These are phyloP conservation scores for Lysiphlebus fabarum DNA, from an alignment of 1,140 invertebrate species.

Conservation along the genomic window DNA sequence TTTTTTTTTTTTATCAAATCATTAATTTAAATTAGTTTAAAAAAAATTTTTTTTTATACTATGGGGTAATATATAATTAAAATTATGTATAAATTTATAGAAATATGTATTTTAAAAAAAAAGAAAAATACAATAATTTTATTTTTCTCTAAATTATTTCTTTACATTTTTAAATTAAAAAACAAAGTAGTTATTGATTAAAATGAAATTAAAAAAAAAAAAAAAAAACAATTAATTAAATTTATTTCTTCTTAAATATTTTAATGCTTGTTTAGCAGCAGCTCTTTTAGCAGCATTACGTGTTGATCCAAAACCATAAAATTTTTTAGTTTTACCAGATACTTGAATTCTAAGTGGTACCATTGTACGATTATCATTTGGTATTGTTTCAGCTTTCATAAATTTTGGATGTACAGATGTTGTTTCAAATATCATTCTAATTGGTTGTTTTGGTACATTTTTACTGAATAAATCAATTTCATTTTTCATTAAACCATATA, in stretches of 20 bases:
- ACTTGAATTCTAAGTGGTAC: conserved; percentile 62
- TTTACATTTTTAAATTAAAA: too few relatives aligned
- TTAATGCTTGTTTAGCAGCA: conserved; percentile 72
- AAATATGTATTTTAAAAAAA: too few relatives aligned
- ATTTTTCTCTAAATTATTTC: too few relatives aligned
- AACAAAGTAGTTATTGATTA: too few relatives aligned
- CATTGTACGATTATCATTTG: conserved; percentile 55
- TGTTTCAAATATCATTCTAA: conserved; percentile 79
- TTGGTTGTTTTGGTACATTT: conserved; percentile 85
- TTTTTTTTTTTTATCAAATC: too few relatives aligned
- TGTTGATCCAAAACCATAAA: conserved; percentile 69
- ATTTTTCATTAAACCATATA: conserved; percentile 70
- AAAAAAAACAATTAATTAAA: too few relatives aligned
- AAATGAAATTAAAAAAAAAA: too few relatives aligned
- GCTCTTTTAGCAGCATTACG: conserved; percentile 68
- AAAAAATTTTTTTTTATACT: too few relatives aligned
- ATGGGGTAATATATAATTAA: too few relatives aligned
- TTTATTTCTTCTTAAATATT: conserved; percentile 27
- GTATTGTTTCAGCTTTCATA: conserved; percentile 38
- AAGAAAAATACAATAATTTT: too few relatives aligned
- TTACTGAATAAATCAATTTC: conserved; percentile 65
- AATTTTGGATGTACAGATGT: conserved; percentile 60
- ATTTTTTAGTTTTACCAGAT: conserved; percentile 56
- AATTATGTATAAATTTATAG: too few relatives aligned
- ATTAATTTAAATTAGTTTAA: too few relatives aligned